These are phyloP conservation scores for Leptobrachium ailaonicum DNA, from an alignment of 2,113 vertebrate genomes.

Conservation along the genomic window DNA sequence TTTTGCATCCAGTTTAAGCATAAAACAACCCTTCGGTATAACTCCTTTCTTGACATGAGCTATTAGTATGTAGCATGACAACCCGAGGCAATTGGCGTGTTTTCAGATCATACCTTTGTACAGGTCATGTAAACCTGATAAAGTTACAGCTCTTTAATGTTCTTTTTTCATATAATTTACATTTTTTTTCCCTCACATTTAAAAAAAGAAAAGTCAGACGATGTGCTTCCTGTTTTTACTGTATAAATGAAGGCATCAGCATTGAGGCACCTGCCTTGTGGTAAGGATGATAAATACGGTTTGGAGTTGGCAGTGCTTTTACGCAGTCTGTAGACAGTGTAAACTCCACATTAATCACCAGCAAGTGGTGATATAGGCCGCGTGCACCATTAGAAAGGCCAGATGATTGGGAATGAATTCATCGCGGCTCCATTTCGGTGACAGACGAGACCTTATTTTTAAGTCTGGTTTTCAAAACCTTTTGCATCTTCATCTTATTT, in stretches of 20 bases:
- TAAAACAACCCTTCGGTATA: slow-evolving; percentile 24
- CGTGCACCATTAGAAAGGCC: slow-evolving; percentile 52
- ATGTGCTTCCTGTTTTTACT: slow-evolving; percentile 1
- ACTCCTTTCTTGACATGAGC: slow-evolving; percentile 12
- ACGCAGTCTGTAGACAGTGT: slow-evolving; percentile 52
- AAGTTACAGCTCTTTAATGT: neutral
- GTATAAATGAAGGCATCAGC: neutral
- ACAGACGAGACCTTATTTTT: slow-evolving; percentile 57
- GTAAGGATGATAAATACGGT: slow-evolving; percentile 54
- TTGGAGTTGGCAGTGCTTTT: slow-evolving; percentile 54
- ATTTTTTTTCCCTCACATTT: neutral
- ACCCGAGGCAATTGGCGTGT: neutral
- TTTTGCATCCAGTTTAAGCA: slow-evolving; percentile 45
- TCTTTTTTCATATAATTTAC: too few relatives aligned
- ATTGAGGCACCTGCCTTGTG: neutral
- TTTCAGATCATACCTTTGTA: neutral
- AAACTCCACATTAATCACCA: slow-evolving; percentile 61
- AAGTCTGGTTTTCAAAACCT: slow-evolving; percentile 54
- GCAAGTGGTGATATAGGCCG: slow-evolving; percentile 47
- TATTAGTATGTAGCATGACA: neutral
- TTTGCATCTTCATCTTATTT: slow-evolving; percentile 55
- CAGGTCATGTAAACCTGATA: neutral
- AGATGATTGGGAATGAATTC: slow-evolving; percentile 61
- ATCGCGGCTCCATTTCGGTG: slow-evolving; percentile 59
- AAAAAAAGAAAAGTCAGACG: neutral